Percentiles rank a stretch among this genome's conserved stretches.
Evolutionary conservation across 2,113 vertebrate species (phyloP).

Genomic region (Leiothrix lutea): DNA sequence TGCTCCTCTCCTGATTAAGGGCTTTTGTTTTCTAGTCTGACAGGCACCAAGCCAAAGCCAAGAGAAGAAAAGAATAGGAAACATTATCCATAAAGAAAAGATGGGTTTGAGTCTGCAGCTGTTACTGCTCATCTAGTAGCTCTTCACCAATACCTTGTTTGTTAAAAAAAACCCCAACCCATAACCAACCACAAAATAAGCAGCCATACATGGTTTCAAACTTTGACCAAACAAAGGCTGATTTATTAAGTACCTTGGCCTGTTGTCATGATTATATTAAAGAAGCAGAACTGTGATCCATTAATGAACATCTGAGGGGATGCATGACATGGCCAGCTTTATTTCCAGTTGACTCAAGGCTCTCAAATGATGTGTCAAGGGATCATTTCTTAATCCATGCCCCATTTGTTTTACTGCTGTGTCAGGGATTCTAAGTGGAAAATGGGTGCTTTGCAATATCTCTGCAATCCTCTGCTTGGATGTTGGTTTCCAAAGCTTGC

Average conservation of each 20-base stretch:
- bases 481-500: slow-evolving; percentile 12
- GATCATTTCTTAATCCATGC: slow-evolving; percentile 20
- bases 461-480: slow-evolving; percentile 8
- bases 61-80: background rate
- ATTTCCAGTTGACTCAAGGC: background rate
- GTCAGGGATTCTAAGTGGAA: slow-evolving; percentile 19
- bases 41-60: background rate
- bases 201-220: background rate
- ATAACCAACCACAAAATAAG: background rate
- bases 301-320: background rate
- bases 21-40: background rate
- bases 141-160: background rate
- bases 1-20: background rate
- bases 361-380: background rate
- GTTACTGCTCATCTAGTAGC: background rate
- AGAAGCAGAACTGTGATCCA: background rate
- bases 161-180: background rate
- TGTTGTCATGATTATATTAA: background rate
- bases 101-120: background rate
- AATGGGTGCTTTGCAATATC: background rate
- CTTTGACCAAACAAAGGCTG: background rate
- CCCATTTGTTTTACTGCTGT: background rate
- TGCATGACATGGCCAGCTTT: background rate
- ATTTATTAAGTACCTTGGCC: background rate
- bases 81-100: background rate